Conservation (phyloP, 1,140 invertebrate species). For the Ctenoplectra terminalis region DNA sequence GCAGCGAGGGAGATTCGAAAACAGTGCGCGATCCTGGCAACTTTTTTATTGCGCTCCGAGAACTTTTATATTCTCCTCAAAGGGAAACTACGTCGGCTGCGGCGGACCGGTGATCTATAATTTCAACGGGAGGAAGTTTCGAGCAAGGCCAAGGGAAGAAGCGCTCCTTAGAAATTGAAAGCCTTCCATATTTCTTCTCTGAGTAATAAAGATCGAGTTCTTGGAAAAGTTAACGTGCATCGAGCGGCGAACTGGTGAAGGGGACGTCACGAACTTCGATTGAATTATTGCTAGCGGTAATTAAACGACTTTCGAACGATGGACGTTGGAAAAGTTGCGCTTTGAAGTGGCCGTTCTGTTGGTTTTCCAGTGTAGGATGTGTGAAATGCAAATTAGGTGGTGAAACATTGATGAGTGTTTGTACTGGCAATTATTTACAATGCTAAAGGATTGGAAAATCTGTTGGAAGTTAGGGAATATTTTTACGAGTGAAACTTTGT, state of each 20-base stretch:
- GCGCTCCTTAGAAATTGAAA: constrained; percentile 18
- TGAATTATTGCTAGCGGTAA: not conserved
- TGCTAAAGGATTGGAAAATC: no score
- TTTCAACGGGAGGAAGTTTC: no score
- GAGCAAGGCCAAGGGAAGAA: no score
- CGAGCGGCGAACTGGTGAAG: no score
- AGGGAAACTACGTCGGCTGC: constrained; percentile 42
- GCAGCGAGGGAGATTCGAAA: constrained; percentile 22
- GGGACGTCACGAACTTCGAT: not conserved
- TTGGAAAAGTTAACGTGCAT: not conserved
- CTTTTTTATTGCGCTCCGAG: constrained; percentile 54
- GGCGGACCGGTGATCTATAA: constrained; percentile 44
- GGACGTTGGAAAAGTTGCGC: not conserved
- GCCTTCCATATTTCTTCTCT: constrained; percentile 19
- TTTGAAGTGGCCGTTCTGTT: no score
- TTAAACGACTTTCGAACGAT: not conserved
- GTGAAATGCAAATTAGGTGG: no score
- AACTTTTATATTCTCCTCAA: constrained; percentile 53
- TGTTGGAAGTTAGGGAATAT: no score
- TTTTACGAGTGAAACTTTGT: no score
- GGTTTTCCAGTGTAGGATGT: no score
- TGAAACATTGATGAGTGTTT: no score
- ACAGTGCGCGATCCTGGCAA: constrained; percentile 11
- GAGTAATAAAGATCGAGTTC: constrained; percentile 20
- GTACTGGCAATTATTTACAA: no score